Percentiles rank a stretch among this genome's conserved stretches.
These are phyloP conservation scores for Eutolmus rufibarbis DNA, from an alignment of 2,888 invertebrate species.

Conservation along the genomic window DNA sequence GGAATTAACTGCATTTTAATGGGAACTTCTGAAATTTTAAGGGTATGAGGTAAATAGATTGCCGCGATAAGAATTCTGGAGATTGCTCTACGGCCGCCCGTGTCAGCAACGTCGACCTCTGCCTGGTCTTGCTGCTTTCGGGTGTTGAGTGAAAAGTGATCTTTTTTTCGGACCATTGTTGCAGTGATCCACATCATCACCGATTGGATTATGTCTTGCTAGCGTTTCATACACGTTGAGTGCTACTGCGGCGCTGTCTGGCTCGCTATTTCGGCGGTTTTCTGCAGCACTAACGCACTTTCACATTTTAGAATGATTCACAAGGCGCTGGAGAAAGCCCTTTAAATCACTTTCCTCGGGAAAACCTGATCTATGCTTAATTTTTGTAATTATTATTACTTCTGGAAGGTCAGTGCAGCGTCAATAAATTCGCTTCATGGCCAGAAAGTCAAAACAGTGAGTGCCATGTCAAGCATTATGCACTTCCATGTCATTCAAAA, in stretches of 20 bases:
- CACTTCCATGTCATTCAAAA: not conserved
- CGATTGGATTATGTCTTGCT: not conserved
- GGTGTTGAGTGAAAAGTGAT: not conserved
- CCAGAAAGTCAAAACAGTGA: not conserved
- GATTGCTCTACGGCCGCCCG: not conserved
- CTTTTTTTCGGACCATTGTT: conserved; percentile 39
- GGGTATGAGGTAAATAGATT: not conserved
- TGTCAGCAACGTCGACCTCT: not conserved
- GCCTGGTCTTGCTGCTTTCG: not conserved
- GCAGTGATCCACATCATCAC: conserved; percentile 50
- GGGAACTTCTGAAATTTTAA: not conserved
- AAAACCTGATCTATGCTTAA: not conserved
- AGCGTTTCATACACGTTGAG: not conserved
- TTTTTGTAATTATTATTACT: not conserved
- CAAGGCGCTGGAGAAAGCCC: not conserved
- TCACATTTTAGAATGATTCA: not conserved
- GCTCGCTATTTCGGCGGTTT: not conserved
- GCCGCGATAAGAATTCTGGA: not conserved
- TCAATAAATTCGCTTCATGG: not conserved
- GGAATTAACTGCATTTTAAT: not conserved
- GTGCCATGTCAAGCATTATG: not conserved
- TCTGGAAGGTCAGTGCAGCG: not conserved
- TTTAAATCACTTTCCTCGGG: not conserved
- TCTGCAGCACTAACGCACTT: not conserved
- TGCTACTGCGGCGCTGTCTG: not conserved